Evolutionary conservation across 2,888 invertebrate species (phyloP), one percentile per base, ranked within the genome.

Genomic region (Drosophila atroscutellata): DNA sequence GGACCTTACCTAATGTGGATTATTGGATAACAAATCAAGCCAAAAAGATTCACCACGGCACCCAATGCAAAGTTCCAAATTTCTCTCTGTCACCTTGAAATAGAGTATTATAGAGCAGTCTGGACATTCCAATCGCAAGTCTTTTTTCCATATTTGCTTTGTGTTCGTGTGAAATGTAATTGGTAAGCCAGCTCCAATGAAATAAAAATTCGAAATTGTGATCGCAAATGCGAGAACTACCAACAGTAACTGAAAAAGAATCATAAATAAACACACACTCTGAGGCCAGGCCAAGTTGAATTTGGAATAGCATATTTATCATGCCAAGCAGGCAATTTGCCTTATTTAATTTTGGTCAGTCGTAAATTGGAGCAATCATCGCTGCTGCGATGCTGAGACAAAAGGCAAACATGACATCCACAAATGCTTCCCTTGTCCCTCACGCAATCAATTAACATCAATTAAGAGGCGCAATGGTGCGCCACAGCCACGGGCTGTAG

Each of bases 401-500:
- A 54, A 28, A 36, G 63, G 45, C 57, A 64, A 61, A 69, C 56
- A 60, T 8, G 37, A 39, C n/a, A 37, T 26, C 63, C 39, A 8
- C 24, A 45, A 15, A 15, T 24, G 15, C 34, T 15, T 39, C 7
- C 11, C n/a, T 3, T 20, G 28, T 49, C 20, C 28, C 60, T 50
- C 42, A 56, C 59, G 58, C 81, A 83, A 71, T 81, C 83, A 86
- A 85, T 86, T 83, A 85, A 65, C 81, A 77, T 73, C 85, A 86
- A 86, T 85, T 81, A 81, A 72, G 70, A 45, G 64, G 54, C 66
- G 67, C 84, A 77, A 72, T 81, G 65, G 68, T 69, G 69, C 72
- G 58, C 68, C 32, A 30, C 54, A 49, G 32, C 68, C 77, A 69
- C 78, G 79, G 79, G 75, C 56, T 49, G 49, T 9, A 18, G 30